Conservation (phyloP, 2,113 vertebrate genomes). For the Pelobates fuscus region DNA sequence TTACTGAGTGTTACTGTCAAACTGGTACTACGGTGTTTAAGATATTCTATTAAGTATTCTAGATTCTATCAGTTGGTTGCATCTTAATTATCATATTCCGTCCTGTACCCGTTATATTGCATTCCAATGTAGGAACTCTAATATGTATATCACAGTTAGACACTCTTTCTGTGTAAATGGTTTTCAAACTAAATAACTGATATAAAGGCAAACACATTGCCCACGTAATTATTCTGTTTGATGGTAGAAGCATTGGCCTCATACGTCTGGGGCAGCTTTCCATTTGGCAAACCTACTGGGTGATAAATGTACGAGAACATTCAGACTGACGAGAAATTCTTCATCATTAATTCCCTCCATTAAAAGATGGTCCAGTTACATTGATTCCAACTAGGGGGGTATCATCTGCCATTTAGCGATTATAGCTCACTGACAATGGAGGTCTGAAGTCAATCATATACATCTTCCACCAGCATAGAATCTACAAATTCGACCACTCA, state of each 20-base stretch:
- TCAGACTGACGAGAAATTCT: conserved; percentile 89
- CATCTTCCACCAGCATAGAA: conserved; percentile 54
- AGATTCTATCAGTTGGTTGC: no score
- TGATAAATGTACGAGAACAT: conserved; percentile 90
- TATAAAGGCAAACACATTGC: neutral
- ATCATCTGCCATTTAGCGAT: conserved; percentile 80
- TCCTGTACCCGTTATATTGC: no score
- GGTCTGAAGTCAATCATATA: conserved; percentile 72
- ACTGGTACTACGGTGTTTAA: no score
- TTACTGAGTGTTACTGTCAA: no score
- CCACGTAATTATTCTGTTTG: neutral
- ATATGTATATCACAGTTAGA: no score
- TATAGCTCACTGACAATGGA: conserved; percentile 80
- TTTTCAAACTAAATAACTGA: neutral
- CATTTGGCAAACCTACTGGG: conserved; percentile 72
- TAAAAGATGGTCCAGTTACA: conserved; percentile 86
- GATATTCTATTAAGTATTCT: no score
- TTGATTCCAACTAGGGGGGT: conserved; percentile 86
- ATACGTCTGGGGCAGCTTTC: conserved; percentile 70
- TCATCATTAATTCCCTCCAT: conserved; percentile 97
- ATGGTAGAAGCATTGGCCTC: conserved; percentile 58
- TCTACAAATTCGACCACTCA: neutral
- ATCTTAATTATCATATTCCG: no score
- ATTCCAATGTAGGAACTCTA: no score
- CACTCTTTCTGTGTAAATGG: neutral